Evolutionary conservation across 2,113 vertebrate genomes (phyloP).

Genomic region (Mormoops blainvillei): DNA sequence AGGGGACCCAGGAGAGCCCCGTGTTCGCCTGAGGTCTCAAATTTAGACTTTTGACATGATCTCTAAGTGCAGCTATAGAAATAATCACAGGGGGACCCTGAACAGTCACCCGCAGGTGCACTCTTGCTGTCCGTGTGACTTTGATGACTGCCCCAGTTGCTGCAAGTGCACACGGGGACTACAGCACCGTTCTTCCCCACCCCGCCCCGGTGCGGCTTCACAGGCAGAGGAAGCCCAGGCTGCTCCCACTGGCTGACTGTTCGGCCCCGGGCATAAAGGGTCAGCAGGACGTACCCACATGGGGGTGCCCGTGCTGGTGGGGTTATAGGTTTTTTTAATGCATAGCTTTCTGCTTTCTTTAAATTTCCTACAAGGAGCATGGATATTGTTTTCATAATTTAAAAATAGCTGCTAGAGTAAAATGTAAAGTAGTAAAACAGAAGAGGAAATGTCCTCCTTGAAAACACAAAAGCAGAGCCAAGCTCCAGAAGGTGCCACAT

Average conservation of each 20-base stretch:
- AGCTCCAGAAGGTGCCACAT: slow-evolving; percentile 39
- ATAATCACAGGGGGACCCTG: neutral
- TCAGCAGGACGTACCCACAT: neutral
- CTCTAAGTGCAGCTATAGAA: neutral
- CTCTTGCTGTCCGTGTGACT: neutral
- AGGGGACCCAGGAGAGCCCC: neutral
- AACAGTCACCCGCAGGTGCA: neutral
- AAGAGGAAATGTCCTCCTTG: slow-evolving; percentile 44
- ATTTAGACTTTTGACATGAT: neutral
- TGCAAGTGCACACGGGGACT: neutral
- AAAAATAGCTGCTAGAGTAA: slow-evolving; percentile 21
- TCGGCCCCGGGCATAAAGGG: neutral
- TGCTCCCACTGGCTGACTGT: neutral
- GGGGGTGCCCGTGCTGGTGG: neutral
- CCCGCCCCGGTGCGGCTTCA: neutral
- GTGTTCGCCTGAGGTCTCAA: neutral
- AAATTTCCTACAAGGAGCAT: neutral
- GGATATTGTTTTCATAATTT: neutral
- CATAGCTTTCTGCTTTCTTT: slow-evolving; percentile 1
- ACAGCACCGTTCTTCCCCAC: neutral
- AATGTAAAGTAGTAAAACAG: neutral
- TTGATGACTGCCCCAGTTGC: no score
- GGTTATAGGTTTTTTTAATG: neutral
- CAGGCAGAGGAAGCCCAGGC: neutral
- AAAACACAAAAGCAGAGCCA: slow-evolving; percentile 37